These are phyloP conservation scores for Cephalopachus bancanus DNA, from an alignment of 2,797 vertebrate genomes.

Conservation along the genomic window DNA sequence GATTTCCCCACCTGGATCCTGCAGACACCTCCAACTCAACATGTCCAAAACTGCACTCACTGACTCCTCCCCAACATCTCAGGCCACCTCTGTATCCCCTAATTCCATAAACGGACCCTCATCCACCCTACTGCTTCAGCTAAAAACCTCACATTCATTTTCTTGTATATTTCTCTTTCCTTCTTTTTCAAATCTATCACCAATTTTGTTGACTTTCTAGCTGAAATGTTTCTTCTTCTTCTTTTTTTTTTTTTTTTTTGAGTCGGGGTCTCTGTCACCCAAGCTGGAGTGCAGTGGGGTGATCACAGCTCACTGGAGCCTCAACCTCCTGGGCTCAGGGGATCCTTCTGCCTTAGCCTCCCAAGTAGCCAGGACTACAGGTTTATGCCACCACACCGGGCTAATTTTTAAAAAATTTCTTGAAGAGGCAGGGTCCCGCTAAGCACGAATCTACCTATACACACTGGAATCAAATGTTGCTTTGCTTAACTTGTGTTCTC, in stretches of 20 bases:
- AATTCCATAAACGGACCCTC: neutral
- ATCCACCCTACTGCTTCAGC: neutral
- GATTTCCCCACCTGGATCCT: neutral
- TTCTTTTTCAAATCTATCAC: neutral
- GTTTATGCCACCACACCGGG: too few species aligned
- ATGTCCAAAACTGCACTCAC: rapidly evolving
- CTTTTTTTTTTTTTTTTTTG: neutral
- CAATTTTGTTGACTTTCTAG: neutral
- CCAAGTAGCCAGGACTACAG: too few species aligned
- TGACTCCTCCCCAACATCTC: neutral
- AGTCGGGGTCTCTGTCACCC: neutral
- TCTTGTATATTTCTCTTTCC: rapidly evolving
- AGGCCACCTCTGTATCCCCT: neutral
- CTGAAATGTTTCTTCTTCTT: neutral
- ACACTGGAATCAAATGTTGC: too few species aligned
- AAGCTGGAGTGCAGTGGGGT: too few species aligned
- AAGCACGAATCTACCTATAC: too few species aligned
- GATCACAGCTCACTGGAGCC: too few species aligned
- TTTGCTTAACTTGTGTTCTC: too few species aligned
- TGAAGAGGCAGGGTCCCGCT: too few species aligned
- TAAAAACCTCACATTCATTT: neutral
- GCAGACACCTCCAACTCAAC: neutral
- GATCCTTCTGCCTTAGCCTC: too few species aligned
- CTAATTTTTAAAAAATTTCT: too few species aligned
- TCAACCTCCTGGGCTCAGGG: too few species aligned